Evolutionary conservation across 2,113 vertebrate genomes (phyloP).

Genomic region (Numida meleagris): DNA sequence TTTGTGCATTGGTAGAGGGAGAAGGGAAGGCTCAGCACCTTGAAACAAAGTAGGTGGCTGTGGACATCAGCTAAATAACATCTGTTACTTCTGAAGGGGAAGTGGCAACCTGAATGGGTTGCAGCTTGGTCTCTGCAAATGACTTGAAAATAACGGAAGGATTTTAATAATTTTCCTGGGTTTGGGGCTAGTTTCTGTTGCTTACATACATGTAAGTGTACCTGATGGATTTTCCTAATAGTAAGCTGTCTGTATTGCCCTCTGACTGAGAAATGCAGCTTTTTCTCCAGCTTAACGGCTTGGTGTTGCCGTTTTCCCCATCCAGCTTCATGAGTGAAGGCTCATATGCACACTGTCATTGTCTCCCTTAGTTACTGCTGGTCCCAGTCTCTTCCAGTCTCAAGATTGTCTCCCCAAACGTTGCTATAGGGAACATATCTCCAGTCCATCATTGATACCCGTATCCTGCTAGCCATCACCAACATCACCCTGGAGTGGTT

Average conservation of each 20-base stretch:
- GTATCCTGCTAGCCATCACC: neutral
- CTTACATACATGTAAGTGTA: neutral
- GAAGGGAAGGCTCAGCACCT: neutral
- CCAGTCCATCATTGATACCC: neutral
- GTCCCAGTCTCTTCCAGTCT: neutral
- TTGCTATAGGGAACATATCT: neutral
- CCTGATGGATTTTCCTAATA: neutral
- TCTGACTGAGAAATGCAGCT: neutral
- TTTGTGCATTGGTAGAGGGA: neutral
- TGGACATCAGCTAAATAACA: neutral
- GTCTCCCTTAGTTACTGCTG: neutral
- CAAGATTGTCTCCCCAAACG: neutral
- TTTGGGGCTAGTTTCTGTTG: slow-evolving; percentile 7
- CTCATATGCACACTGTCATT: neutral
- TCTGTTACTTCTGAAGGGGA: slow-evolving; percentile 54
- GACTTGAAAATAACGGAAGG: neutral
- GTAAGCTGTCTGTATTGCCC: neutral
- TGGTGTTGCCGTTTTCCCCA: neutral
- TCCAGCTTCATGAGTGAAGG: neutral
- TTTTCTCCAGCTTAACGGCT: rapidly evolving
- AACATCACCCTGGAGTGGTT: neutral
- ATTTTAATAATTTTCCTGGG: neutral
- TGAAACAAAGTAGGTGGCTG: neutral
- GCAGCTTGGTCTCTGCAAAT: slow-evolving; percentile 5
- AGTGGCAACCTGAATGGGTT: neutral